Conservation (phyloP, 2,113 vertebrate species). For the Rhinoptilus africanus region DNA sequence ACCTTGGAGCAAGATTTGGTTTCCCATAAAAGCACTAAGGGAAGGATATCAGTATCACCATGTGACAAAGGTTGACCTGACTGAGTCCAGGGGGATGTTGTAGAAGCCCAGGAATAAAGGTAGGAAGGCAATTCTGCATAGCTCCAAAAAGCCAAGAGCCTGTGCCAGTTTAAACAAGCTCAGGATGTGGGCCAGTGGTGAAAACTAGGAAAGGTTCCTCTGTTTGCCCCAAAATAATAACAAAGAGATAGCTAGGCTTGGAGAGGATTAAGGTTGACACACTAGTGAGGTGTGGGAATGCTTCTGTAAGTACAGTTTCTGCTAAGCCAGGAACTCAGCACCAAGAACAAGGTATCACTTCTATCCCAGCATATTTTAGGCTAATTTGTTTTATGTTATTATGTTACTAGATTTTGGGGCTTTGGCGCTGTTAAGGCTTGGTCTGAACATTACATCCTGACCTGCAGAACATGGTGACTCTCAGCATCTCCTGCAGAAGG, state of each 20-base stretch:
- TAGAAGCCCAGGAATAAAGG: not conserved
- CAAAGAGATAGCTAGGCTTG: not conserved
- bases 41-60: too few species aligned
- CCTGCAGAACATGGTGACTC: not conserved
- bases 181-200: not conserved
- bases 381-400: not conserved
- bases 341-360: not conserved
- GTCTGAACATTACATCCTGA: accelerated
- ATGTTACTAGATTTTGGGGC: not conserved
- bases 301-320: not conserved
- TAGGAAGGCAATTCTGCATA: not conserved
- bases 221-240: not conserved
- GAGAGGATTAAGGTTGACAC: not conserved
- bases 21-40: not conserved
- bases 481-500: not conserved
- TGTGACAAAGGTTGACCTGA: not conserved
- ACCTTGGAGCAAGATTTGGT: not conserved
- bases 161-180: not conserved
- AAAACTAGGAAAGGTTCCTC: not conserved
- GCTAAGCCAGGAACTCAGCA: not conserved
- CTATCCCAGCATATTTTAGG: not conserved
- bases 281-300: not conserved
- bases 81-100: not conserved
- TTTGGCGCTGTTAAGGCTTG: not conserved
- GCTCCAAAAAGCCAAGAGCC: not conserved